Conservation (phyloP, 2,888 invertebrate species). For the Microdon myrmicae region DNA sequence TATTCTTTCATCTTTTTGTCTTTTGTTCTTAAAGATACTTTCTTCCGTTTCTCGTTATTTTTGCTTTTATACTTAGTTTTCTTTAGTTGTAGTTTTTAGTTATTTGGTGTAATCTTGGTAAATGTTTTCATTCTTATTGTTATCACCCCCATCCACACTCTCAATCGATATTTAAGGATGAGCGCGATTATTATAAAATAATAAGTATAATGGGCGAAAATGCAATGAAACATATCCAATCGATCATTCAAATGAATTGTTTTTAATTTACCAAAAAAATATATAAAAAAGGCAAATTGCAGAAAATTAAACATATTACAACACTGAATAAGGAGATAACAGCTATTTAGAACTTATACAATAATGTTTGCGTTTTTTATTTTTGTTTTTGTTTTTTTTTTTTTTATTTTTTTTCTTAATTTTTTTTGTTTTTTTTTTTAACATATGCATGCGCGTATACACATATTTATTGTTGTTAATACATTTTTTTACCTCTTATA, state of each 20-base stretch:
- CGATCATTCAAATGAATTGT: conserved; percentile 51
- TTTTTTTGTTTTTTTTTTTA: conserved; percentile 57
- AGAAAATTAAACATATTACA: conserved; percentile 51
- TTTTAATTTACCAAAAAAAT: conserved; percentile 51
- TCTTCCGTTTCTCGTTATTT: conserved; percentile 26
- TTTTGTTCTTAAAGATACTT: conserved; percentile 10
- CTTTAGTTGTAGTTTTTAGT: conserved; percentile 19
- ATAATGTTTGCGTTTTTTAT: conserved; percentile 35
- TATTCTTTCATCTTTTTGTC: conserved; percentile 1
- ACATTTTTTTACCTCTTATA: conserved; percentile 30
- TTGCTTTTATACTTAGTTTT: neutral
- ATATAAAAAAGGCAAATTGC: conserved; percentile 48
- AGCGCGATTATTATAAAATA: too few species aligned
- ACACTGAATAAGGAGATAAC: conserved; percentile 51
- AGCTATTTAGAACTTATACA: conserved; percentile 50
- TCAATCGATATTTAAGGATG: too few species aligned
- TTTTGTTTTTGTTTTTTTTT: conserved; percentile 21
- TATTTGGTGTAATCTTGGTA: conserved; percentile 61
- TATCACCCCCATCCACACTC: too few species aligned
- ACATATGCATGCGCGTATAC: conserved; percentile 42
- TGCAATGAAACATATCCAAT: conserved; percentile 16
- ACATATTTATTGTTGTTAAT: conserved; percentile 37
- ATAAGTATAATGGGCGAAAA: too few species aligned
- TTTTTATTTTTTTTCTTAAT: conserved; percentile 12
- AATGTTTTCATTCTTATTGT: conserved; percentile 63